Percentiles rank a stretch among this genome's conserved stretches.
Evolutionary conservation across 1,140 invertebrate species (phyloP).

Genomic region (Drosophila tropicalis): DNA sequence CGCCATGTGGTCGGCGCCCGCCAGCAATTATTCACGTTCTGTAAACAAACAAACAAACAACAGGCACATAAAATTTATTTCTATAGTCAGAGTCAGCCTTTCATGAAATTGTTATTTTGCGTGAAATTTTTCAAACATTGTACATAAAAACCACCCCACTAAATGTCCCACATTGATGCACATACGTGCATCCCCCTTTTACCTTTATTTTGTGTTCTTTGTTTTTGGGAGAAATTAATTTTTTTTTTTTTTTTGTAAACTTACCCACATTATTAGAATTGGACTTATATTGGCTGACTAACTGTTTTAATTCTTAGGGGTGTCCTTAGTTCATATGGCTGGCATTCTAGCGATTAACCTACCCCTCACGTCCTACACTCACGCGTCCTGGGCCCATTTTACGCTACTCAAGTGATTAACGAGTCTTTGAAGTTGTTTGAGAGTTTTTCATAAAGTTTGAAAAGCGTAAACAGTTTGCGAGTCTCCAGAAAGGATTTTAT

Average conservation of each 20-base stretch:
- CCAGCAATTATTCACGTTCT: constrained; percentile 71
- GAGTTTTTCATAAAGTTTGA: constrained; percentile 31
- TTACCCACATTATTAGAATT: constrained; percentile 59
- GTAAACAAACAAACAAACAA: constrained; percentile 70
- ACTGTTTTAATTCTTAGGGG: constrained; percentile 28
- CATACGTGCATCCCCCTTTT: constrained; percentile 15
- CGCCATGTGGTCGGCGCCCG: constrained; percentile 36
- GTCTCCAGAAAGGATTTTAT: constrained; percentile 14
- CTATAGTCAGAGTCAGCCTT: constrained; percentile 40
- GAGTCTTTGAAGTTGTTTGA: constrained; percentile 59
- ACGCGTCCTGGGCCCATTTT: constrained; percentile 22
- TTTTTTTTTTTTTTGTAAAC: constrained; percentile 51
- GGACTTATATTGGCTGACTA: constrained; percentile 64
- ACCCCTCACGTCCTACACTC: constrained; percentile 58
- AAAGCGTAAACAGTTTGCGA: constrained; percentile 57
- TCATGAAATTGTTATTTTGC: constrained; percentile 72
- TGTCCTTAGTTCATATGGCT: constrained; percentile 50
- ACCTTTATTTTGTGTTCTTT: constrained; percentile 8
- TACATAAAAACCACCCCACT: constrained; percentile 58
- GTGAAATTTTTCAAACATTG: constrained; percentile 60
- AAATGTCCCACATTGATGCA: constrained; percentile 20
- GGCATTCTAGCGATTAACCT: constrained; percentile 69
- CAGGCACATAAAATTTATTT: constrained; percentile 75
- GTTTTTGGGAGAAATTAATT: constrained; percentile 49
- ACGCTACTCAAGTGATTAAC: constrained; percentile 39